Evolutionary conservation across 2,797 vertebrate species (phyloP).

Genomic region (Onychomys leucogaster): DNA sequence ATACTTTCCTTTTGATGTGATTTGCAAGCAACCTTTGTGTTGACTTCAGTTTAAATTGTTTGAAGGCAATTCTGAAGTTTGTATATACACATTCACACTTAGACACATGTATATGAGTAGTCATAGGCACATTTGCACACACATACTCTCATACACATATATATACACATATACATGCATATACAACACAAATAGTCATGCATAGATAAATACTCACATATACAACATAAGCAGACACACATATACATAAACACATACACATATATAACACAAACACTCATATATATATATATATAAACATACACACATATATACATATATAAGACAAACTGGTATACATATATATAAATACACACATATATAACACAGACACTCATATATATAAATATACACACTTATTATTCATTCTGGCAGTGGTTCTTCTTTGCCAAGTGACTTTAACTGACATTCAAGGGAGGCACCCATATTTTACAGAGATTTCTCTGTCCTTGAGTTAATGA

Average conservation of each 20-base stretch:
- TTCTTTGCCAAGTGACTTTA: background rate
- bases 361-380: background rate
- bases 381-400: background rate
- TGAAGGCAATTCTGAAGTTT: background rate
- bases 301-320: no score
- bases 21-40: background rate
- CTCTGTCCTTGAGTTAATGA: conserved; percentile 16
- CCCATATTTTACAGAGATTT: background rate
- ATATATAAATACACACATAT: background rate
- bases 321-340: background rate
- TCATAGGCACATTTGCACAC: background rate
- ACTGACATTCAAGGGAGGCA: background rate
- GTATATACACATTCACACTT: background rate
- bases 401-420: background rate
- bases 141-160: background rate
- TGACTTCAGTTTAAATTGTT: background rate
- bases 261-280: background rate
- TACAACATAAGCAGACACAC: background rate
- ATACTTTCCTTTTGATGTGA: background rate
- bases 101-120: background rate
- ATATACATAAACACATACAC: background rate
- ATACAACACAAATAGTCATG: background rate
- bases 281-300: background rate
- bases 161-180: background rate
- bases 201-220: background rate